Evolutionary conservation across 1,140 invertebrate species (phyloP), one percentile per base, ranked within the genome.

Genomic region (Diachasmimorpha longicaudata): DNA sequence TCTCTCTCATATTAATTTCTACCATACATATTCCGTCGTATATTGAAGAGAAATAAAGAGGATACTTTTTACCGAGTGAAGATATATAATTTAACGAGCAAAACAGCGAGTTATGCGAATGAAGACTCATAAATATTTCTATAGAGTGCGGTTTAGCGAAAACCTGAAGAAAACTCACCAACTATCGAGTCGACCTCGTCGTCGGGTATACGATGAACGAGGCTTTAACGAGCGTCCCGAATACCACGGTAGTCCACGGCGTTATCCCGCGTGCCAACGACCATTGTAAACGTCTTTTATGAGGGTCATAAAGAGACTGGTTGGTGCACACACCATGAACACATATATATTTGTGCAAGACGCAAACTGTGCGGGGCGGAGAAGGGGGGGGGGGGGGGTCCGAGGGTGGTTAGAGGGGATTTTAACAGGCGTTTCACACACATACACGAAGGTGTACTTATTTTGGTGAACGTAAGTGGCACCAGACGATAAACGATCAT

Each of bases 141-240:
- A 72, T 70, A 68, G 63, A 72, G 52, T 72, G 48, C 21, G 68
- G 74, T 75, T 75, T 75, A 39, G 74, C 74, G 25, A 63, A 75
- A 39, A 21, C 21, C 58, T 63, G 58, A 63, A 63, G 58, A 63
- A 63, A 63, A 63, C 23, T 63, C 58, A 63, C n/a, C 21, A 52
- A 46, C 69, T 75, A 39, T 46, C 67, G 37, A 23, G 25, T 46
- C 52, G 63, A 58, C 68, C 66, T 70, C 67, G 48, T 21, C 44
- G 19, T 52, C 23, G 44, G 10, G 52, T 55, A 25, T 25, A 25
- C 42, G 42, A 39, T 72, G 48, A 72, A 75, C 36, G 79, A 77
- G 72, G 79, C 79, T 81, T 82, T 81, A 81, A 82, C 81, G 81
- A 83, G 79, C 78, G 73, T 77, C 58, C 79, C 68, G 82, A 77